Evolutionary conservation across 2,888 invertebrate genomes (phyloP).

Genomic region (Crocallis elinguaria): DNA sequence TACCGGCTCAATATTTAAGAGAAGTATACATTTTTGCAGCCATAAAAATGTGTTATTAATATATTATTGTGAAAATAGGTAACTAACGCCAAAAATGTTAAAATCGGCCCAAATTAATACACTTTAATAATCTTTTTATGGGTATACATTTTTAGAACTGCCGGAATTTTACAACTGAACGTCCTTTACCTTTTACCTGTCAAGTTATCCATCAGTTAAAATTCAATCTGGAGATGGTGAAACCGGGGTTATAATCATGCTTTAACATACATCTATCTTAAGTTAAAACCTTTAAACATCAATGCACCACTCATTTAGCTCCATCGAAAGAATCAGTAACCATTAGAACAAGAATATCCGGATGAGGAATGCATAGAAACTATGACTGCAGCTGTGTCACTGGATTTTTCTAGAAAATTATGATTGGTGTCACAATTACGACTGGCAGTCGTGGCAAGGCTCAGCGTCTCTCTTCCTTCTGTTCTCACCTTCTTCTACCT

Average conservation of each 20-base stretch:
- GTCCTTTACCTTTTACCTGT: too few relatives aligned
- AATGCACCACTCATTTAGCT: conserved; percentile 55
- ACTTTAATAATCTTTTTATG: too few relatives aligned
- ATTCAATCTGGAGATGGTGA: neutral
- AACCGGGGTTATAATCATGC: neutral
- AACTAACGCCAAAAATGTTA: too few relatives aligned
- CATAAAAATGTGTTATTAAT: too few relatives aligned
- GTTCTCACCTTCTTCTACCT: conserved; percentile 49
- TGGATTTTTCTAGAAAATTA: neutral
- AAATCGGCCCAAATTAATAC: too few relatives aligned
- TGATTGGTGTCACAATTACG: conserved; percentile 57
- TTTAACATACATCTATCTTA: conserved; percentile 36
- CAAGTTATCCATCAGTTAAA: neutral
- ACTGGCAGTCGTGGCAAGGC: conserved; percentile 66
- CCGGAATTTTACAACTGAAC: neutral
- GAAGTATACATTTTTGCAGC: too few relatives aligned
- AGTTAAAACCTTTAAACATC: conserved; percentile 50
- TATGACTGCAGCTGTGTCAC: conserved; percentile 11
- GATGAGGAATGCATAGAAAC: conserved; percentile 30
- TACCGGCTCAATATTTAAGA: too few relatives aligned
- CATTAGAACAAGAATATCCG: conserved; percentile 31
- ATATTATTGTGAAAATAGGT: too few relatives aligned
- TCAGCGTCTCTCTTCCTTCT: conserved; percentile 68
- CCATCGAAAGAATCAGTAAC: conserved; percentile 48
- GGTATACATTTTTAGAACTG: too few relatives aligned